These are phyloP conservation scores for Halocaridina rubra DNA, from an alignment of 2,888 invertebrate species.

Conservation along the genomic window DNA sequence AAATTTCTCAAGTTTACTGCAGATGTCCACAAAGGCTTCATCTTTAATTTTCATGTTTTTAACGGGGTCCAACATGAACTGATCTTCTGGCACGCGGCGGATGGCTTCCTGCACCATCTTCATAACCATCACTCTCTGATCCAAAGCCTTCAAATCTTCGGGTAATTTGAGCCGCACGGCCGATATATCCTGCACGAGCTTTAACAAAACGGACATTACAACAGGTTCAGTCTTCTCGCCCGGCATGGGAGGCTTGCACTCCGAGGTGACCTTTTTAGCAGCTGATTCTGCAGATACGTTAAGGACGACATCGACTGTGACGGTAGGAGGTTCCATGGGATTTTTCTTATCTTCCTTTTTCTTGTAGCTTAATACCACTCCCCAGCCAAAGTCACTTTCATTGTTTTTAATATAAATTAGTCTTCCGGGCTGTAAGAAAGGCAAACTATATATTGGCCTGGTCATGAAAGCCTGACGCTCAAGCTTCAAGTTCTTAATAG, in stretches of 20 bases:
- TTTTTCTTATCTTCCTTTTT: slow-evolving; percentile 72
- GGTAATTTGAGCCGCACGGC: slow-evolving; percentile 92
- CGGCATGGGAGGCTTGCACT: slow-evolving; percentile 71
- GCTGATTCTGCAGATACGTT: slow-evolving; percentile 79
- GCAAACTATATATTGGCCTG: slow-evolving; percentile 87
- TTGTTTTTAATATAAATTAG: slow-evolving; percentile 76
- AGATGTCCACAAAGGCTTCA: slow-evolving; percentile 80
- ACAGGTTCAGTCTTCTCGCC: slow-evolving; percentile 84
- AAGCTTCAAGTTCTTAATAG: slow-evolving; percentile 73
- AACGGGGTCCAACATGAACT: slow-evolving; percentile 91
- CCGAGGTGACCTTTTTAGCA: slow-evolving; percentile 69
- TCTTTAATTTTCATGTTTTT: slow-evolving; percentile 96
- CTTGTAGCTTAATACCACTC: slow-evolving; percentile 91
- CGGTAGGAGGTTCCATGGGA: slow-evolving; percentile 73
- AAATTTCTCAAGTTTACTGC: slow-evolving; percentile 83
- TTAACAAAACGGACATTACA: slow-evolving; percentile 85
- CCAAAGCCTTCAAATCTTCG: slow-evolving; percentile 85
- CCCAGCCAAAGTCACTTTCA: slow-evolving; percentile 94
- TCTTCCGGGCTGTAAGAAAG: slow-evolving; percentile 94
- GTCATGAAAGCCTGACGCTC: slow-evolving; percentile 85
- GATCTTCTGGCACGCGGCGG: slow-evolving; percentile 86
- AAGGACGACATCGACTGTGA: slow-evolving; percentile 84
- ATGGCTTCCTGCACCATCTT: slow-evolving; percentile 89
- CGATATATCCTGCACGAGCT: slow-evolving; percentile 86
- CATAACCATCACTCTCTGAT: slow-evolving; percentile 85